phyloP scores from a whole-genome alignment of 2,888 invertebrate species.

The Andrena minutula region DNA sequence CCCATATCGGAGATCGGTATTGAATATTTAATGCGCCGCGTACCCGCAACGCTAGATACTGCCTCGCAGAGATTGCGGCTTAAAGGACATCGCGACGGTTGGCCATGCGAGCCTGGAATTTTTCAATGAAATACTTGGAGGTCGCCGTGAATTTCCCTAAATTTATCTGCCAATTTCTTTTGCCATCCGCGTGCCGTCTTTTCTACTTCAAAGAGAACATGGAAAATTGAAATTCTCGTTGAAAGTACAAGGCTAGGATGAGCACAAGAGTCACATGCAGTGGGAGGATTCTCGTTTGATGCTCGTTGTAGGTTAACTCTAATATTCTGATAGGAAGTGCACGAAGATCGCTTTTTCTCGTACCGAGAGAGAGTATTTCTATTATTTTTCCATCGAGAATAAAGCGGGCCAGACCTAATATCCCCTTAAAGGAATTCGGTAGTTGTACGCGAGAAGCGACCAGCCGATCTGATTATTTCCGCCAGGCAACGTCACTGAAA shows the following conservation, averaged over 20 bases:
- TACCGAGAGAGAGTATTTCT: neutral
- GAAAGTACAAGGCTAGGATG: neutral
- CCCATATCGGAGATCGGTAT: neutral
- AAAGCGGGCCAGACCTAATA: neutral
- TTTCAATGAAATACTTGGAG: neutral
- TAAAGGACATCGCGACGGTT: neutral
- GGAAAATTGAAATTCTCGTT: neutral
- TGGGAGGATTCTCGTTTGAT: neutral
- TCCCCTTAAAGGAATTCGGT: neutral
- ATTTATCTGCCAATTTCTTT: neutral
- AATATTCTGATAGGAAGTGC: no score
- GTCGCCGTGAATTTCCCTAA: neutral
- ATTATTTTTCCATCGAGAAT: neutral
- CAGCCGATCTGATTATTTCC: constrained; percentile 16
- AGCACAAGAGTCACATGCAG: neutral
- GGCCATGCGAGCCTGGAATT: neutral
- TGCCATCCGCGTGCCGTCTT: neutral
- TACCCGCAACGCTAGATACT: neutral
- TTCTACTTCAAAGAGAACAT: neutral
- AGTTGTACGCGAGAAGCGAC: neutral
- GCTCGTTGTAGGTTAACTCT: neutral
- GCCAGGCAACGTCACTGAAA: constrained; percentile 1
- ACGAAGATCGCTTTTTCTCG: neutral
- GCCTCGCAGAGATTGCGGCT: neutral
- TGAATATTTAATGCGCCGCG: constrained; percentile 14